Evolutionary conservation across 2,113 vertebrate species (phyloP), one percentile per base, ranked within the genome.

Genomic region (Tilapia sparmanii): DNA sequence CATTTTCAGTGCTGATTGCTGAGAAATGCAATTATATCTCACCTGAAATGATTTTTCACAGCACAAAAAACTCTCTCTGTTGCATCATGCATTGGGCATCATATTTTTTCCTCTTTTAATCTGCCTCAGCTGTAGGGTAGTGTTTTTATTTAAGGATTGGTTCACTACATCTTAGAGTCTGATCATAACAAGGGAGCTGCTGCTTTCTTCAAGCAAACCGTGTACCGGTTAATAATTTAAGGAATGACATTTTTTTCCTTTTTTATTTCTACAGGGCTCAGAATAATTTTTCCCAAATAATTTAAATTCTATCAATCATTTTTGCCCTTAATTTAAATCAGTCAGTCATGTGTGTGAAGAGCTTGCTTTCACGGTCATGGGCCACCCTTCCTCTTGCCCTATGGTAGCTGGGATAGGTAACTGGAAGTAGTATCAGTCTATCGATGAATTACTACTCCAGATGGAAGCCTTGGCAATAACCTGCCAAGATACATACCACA

Each of bases 221-320:
- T 86, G 81, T 84, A 45, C 80, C 79, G 40, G 47, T 86, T 91
- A 92, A 94, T 88, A 90, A 93, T 91, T 86, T 81, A 33, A 79
- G 24, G 35, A 90, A 63, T 87, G 18, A n/a, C 73, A 47, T 88
- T 87, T 81, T 83, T 38, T 40, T 19, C 33, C 19, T 18, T 18
- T 83, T 91, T 84, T 42, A 26, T 61, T 81, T 66, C 80, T n/a
- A 11, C 31, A 24, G 15, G 19, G 38, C 47, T 52, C 68, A 35
- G 24, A 83, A 86, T 86, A 45, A 55, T 86, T 31, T 80, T 84
- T 86, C 83, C 54, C 68, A 89, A 91, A 88, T 29, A 50, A 63
- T 84, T 91, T 61, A 73, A 85, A 90, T 66, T 73, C 33, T 26
- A 88, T 93, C 88, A 90, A 88, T 95, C 90, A 92, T 81, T 9